Conservation (phyloP, 2,888 invertebrate genomes). For the Dioctria linearis region DNA sequence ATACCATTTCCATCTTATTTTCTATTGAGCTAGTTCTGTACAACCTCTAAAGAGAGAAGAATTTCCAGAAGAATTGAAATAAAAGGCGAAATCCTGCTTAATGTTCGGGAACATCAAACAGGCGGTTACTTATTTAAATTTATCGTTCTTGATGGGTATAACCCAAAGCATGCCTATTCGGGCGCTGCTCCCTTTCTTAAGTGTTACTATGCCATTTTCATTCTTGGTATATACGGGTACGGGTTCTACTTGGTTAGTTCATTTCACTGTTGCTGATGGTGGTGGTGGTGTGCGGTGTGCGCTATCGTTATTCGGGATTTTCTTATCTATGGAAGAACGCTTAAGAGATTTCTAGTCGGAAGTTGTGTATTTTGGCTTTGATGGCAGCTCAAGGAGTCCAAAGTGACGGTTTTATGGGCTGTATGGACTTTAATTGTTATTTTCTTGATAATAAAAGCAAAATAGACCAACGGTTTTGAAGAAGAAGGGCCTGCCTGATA, state of each 20-base stretch:
- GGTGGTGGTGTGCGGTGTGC: no score
- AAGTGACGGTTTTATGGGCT: conserved; percentile 48
- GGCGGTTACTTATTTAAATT: conserved; percentile 59
- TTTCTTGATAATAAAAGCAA: conserved; percentile 54
- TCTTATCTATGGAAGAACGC: conserved; percentile 54
- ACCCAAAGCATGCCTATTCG: conserved; percentile 24
- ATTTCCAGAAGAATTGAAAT: conserved; percentile 57
- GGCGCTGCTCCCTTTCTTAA: conserved; percentile 6
- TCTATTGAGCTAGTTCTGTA: conserved; percentile 23
- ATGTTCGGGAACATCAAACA: conserved; percentile 58
- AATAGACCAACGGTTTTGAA: conserved; percentile 26
- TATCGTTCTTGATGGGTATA: conserved; percentile 53
- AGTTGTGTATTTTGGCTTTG: conserved; percentile 55
- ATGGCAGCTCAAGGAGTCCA: conserved; percentile 48
- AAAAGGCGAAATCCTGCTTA: conserved; percentile 57
- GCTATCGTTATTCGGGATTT: conserved; percentile 55
- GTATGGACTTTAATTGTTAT: conserved; percentile 57
- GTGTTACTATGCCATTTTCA: conserved; percentile 43
- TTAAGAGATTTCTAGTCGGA: conserved; percentile 55
- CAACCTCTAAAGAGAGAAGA: conserved; percentile 28
- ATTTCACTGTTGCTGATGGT: conserved; percentile 35
- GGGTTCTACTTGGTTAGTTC: conserved; percentile 28
- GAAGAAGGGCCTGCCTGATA: background rate
- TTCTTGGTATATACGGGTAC: background rate
- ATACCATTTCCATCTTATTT: conserved; percentile 27